A percentile compares a stretch with the other conserved stretches of the same genome.
Evolutionary conservation across 2,888 invertebrate genomes (phyloP).

Genomic region (Patella pellucida): DNA sequence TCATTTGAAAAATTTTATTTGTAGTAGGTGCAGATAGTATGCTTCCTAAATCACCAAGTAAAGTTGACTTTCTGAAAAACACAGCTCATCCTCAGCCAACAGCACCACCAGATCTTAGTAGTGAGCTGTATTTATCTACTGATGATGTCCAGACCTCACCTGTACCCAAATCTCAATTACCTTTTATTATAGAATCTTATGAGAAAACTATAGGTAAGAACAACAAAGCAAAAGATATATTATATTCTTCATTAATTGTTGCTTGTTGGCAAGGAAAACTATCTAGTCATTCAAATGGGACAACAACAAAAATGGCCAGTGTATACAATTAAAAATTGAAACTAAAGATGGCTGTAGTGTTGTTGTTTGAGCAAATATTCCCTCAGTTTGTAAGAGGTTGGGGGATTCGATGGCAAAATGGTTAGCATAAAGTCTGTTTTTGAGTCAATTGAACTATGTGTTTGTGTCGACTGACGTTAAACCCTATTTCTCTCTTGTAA

Average conservation of each 20-base stretch:
- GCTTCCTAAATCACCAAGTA: constrained; percentile 46
- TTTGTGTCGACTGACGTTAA: no score
- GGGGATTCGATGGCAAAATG: no score
- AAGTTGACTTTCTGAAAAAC: constrained; percentile 65
- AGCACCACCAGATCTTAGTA: constrained; percentile 62
- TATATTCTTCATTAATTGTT: background rate
- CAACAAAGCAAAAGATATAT: background rate
- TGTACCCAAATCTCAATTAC: constrained; percentile 64
- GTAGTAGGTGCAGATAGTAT: background rate
- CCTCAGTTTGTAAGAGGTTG: no score
- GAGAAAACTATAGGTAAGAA: constrained; percentile 68
- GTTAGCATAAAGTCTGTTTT: no score
- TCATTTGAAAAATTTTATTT: background rate
- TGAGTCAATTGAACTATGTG: no score
- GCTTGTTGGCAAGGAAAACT: background rate
- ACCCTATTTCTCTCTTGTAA: no score
- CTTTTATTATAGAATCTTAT: constrained; percentile 65
- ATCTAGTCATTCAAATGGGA: constrained; percentile 14
- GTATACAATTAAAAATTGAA: no score
- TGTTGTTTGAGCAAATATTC: no score
- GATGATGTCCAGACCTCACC: constrained; percentile 64
- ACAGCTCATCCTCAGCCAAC: constrained; percentile 64
- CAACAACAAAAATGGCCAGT: background rate
- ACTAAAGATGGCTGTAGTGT: no score
- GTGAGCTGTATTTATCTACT: constrained; percentile 55